These are phyloP conservation scores for Vicugna pacos DNA, from an alignment of 2,113 vertebrate genomes.

Conservation along the genomic window DNA sequence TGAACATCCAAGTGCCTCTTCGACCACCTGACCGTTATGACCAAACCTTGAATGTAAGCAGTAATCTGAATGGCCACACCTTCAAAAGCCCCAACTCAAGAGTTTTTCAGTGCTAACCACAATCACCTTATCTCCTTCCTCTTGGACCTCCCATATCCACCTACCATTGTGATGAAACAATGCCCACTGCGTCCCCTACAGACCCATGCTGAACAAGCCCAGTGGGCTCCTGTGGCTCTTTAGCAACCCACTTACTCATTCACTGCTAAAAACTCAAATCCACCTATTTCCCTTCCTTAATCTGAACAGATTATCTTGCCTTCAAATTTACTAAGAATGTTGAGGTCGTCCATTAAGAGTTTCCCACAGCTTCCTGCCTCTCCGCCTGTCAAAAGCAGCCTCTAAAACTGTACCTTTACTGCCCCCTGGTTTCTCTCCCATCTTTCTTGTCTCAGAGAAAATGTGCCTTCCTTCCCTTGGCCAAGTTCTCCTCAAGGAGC, in stretches of 20 bases:
- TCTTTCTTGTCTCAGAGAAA: background rate
- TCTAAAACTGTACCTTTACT: background rate
- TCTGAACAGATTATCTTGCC: background rate
- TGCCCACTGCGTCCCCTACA: background rate
- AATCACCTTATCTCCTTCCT: background rate
- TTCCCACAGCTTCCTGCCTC: background rate
- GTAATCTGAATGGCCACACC: background rate
- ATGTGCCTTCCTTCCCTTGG: background rate
- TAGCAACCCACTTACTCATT: background rate
- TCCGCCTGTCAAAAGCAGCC: background rate
- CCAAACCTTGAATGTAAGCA: background rate
- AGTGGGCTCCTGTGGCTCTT: background rate
- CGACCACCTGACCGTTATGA: constrained; percentile 25
- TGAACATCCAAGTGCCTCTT: background rate
- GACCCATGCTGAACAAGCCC: background rate
- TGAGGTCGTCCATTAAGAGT: background rate
- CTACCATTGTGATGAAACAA: constrained; percentile 37
- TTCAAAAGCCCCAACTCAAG: constrained; percentile 1
- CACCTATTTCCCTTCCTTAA: background rate
- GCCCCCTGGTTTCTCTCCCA: background rate
- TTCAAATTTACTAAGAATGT: background rate
- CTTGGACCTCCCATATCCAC: background rate
- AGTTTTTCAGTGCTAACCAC: background rate
- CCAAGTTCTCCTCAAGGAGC: background rate
- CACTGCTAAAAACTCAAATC: background rate